Evolutionary conservation across 2,888 invertebrate species (phyloP).

Genomic region (Thyatira batis): DNA sequence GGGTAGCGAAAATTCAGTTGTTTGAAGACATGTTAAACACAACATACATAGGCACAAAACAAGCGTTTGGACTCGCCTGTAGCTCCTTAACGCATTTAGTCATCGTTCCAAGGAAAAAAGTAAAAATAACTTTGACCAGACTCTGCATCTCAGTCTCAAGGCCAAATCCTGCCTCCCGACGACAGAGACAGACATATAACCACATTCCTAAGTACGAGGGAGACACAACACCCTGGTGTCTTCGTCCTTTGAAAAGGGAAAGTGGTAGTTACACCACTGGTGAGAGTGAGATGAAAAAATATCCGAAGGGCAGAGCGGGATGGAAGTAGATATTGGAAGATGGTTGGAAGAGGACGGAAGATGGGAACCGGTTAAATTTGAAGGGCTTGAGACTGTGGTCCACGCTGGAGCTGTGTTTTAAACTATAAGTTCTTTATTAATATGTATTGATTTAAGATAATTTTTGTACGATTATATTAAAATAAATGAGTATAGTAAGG

Average conservation of each 20-base stretch:
- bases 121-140: slow-evolving; percentile 78
- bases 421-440: slow-evolving; percentile 63
- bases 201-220: slow-evolving; percentile 21
- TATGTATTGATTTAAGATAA: slow-evolving; percentile 67
- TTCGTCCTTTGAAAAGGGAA: slow-evolving; percentile 83
- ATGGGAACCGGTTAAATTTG: slow-evolving; percentile 78
- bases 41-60: slow-evolving; percentile 24
- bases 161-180: slow-evolving; percentile 70
- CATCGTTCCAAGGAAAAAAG: slow-evolving; percentile 78
- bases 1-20: background rate
- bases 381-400: slow-evolving; percentile 73
- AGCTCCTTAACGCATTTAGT: slow-evolving; percentile 74
- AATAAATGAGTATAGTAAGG: background rate
- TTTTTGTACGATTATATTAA: slow-evolving; percentile 14
- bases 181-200: slow-evolving; percentile 45
- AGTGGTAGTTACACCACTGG: slow-evolving; percentile 73
- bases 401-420: slow-evolving; percentile 56
- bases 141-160: slow-evolving; percentile 77
- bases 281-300: slow-evolving; percentile 81
- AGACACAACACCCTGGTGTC: slow-evolving; percentile 53
- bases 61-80: slow-evolving; percentile 39
- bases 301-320: slow-evolving; percentile 67
- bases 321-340: slow-evolving; percentile 22
- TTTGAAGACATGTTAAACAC: background rate
- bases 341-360: slow-evolving; percentile 39